phyloP scores from a whole-genome alignment of 1,140 invertebrate species.

The Bombus consobrinus region DNA sequence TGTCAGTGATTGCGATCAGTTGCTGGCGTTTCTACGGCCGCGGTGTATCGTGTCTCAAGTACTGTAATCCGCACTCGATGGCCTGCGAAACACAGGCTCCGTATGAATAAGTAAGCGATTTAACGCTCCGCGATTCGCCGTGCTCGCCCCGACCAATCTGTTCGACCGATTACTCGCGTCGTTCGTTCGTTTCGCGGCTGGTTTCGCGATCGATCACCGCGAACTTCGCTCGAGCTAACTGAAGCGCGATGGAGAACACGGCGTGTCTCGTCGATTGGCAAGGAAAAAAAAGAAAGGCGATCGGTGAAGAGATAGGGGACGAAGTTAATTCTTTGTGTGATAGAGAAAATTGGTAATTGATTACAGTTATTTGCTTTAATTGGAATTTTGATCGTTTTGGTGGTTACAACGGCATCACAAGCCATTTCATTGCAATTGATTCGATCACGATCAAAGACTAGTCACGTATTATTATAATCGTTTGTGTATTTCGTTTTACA shows the following conservation, averaged over 20 bases:
- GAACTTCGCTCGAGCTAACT: background rate
- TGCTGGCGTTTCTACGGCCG: constrained; percentile 9
- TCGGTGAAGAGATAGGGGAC: background rate
- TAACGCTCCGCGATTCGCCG: constrained; percentile 21
- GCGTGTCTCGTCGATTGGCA: background rate
- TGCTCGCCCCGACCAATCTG: background rate
- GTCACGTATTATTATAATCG: no score
- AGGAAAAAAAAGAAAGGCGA: background rate
- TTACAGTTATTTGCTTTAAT: no score
- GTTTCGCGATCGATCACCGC: constrained; percentile 19
- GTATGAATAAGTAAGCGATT: constrained; percentile 53
- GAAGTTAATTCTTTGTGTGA: background rate
- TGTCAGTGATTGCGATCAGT: constrained; percentile 45
- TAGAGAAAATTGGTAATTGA: no score
- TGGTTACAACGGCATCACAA: no score
- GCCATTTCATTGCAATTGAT: no score
- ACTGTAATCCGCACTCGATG: constrained; percentile 35
- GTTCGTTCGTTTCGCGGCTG: constrained; percentile 13
- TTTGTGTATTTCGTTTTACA: no score
- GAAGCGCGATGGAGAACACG: background rate
- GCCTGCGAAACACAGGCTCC: constrained; percentile 20
- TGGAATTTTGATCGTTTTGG: no score
- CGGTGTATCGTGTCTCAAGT: constrained; percentile 10
- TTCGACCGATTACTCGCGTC: constrained; percentile 23
- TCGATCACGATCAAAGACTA: no score